Percentiles rank a stretch among this genome's conserved stretches.
phyloP scores from a whole-genome alignment of 2,797 vertebrate species.

The Chrysocyon brachyurus region DNA sequence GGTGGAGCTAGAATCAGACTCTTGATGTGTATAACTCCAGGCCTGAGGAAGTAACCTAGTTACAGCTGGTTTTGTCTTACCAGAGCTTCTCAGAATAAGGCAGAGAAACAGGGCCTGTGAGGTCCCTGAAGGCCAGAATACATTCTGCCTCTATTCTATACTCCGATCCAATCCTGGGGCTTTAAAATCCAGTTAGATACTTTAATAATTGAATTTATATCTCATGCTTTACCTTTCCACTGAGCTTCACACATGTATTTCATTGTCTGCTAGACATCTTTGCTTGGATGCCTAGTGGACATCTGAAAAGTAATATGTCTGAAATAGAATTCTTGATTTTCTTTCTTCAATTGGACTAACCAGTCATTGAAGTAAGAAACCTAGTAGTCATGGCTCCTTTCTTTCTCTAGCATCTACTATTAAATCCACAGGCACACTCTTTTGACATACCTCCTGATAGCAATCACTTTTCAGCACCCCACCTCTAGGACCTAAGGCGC shows the following conservation, averaged over 20 bases:
- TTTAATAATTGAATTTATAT: neutral
- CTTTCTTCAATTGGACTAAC: neutral
- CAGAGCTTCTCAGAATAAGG: neutral
- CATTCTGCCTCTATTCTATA: neutral
- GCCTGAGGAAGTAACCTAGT: neutral
- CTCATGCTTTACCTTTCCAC: neutral
- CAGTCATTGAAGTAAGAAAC: neutral
- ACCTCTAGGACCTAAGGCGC: neutral
- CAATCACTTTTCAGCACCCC: neutral
- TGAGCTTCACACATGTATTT: neutral
- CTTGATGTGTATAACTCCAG: neutral
- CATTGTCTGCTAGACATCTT: slow-evolving; percentile 9
- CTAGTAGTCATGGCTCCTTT: neutral
- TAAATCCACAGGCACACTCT: neutral
- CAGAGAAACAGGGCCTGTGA: neutral
- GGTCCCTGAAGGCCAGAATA: neutral
- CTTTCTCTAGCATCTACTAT: neutral
- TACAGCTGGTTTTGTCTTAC: neutral
- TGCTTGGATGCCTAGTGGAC: neutral
- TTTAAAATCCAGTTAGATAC: neutral
- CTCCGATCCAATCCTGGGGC: neutral
- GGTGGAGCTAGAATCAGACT: neutral
- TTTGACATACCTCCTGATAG: neutral
- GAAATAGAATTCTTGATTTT: slow-evolving; percentile 32
- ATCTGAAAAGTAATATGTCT: slow-evolving; percentile 5